Base-by-base conservation (phyloP, 1,140 invertebrate species). In the Drosophila nebulosa region DNA sequence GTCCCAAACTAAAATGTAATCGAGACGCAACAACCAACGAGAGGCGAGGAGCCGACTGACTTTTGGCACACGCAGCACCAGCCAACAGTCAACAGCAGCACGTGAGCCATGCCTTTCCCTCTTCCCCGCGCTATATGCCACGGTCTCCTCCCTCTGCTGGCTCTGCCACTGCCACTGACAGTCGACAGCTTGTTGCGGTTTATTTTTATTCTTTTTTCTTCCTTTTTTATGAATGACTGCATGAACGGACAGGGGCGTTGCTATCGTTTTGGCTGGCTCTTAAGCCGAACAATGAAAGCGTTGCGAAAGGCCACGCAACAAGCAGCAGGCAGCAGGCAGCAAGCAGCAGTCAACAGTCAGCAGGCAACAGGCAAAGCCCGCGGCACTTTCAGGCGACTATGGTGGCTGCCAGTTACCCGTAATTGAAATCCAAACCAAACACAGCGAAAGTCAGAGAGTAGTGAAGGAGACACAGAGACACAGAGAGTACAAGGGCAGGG, bases 211-310 rank as follows among this genome's bases (percentile, higher is more conserved):
- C 27, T 30, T 32, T 65, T 39, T 52, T 24, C 55, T 46, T 52
- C 35, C 55, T 46, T 60, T 46, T 57, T 71, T 65, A 65, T 69
- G 62, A 65, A 58, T 24, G 67, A 52, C 60, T 22, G 36, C 24
- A 30, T 16, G 39, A 36, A 65, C 60, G 27, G 60, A 69, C 58
- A 18, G 58, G 36, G 24, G 26, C 27, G 30, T 32, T 21, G 22
- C 27, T 32, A 57, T 46, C 39, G 39, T 46, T 46, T 46, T 46
- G 51, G 21, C 32, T 69, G 71, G 79, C 63, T 79, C 67, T 83
- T 85, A 79, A 79, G 81, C 69, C 72, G 76, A 84, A 84, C 79
- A 84, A 84, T 84, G 79, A 84, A 84, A 76, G 79, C 71, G 65
- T 64, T 64, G 74, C 63, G 55, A 83, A 64, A 63, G 64, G 79